Evolutionary conservation across 2,113 vertebrate genomes (phyloP), one percentile per base, ranked within the genome.

Genomic region (Pyxicephalus adspersus): DNA sequence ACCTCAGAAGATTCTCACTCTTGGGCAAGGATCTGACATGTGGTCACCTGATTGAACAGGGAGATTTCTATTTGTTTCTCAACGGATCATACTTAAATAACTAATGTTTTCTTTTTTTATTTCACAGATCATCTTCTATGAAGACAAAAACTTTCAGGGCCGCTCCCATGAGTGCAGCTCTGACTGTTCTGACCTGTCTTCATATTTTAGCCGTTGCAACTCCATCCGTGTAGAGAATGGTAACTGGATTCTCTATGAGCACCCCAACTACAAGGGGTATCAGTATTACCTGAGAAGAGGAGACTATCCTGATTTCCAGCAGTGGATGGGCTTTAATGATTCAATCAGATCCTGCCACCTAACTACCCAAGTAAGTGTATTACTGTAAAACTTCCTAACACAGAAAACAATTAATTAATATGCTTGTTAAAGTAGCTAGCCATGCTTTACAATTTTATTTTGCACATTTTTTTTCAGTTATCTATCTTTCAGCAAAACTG

Each of bases 301-400:
- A 26, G 77, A 80, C 45, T 80, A 80, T 38, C 66, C 77, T 51
- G 77, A 80, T 68, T 80, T 80, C 23, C 77, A 80, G 54, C 31
- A 86, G 34, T 80, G 84, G 77, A 60, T 85, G 57, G 4, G 45
- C 50, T 0, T 85, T 38, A 85, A 15, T 0, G 96, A 98, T 85
- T 67, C 77, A 13, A 63, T 9, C 65, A 34, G 81, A 81, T 70
- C 38, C 45, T 81, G 4, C 51, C 75, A 60, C 58, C 73, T 82
- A 83, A 45, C 68, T 66, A 7, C 11, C 1, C 86, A 77, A n/a
- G 75, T 77, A 77, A 28, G 71, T 16, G 20, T n/a, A 23, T 25
- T 68, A 2, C 3, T 66, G 22, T 19, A 51, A 15, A 6, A 7
- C 7, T 28, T 29, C 6, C 7, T 38, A 38, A 38, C 4, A 9